Conservation (phyloP, 2,797 vertebrate genomes). For the Peromyscus melanophrys region DNA sequence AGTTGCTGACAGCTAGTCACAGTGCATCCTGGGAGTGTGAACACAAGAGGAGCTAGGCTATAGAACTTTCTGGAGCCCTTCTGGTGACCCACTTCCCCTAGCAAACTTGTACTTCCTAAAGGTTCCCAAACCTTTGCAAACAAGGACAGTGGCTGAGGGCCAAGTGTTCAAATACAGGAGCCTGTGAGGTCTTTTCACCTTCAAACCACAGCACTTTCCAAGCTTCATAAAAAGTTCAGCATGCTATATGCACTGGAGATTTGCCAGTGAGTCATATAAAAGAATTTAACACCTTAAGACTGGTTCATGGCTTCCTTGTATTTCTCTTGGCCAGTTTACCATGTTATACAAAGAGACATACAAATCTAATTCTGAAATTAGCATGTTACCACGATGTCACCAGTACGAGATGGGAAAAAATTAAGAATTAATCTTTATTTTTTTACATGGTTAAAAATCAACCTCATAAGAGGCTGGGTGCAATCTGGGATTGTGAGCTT, state of each 20-base stretch:
- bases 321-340: constrained; percentile 54
- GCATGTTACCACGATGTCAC: constrained; percentile 46
- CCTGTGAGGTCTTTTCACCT: background rate
- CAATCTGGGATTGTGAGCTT: constrained; percentile 24
- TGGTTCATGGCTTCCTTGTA: constrained; percentile 3
- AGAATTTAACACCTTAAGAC: background rate
- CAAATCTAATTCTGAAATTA: constrained; percentile 59
- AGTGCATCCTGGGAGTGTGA: background rate
- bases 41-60: background rate
- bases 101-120: background rate
- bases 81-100: background rate
- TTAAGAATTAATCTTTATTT: constrained; percentile 34
- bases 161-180: background rate
- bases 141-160: background rate
- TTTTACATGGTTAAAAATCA: constrained; percentile 58
- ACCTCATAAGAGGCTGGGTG: background rate
- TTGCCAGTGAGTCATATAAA: background rate
- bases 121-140: background rate
- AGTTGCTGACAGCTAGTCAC: background rate
- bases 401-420: constrained; percentile 43
- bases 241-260: background rate
- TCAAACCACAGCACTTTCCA: background rate
- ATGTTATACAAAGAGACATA: constrained; percentile 1
- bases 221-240: background rate
- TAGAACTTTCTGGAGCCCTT: background rate